Percentiles rank a stretch among this genome's conserved stretches.
phyloP scores from a whole-genome alignment of 1,140 invertebrate species.

The Hypsibius dujardini region DNA sequence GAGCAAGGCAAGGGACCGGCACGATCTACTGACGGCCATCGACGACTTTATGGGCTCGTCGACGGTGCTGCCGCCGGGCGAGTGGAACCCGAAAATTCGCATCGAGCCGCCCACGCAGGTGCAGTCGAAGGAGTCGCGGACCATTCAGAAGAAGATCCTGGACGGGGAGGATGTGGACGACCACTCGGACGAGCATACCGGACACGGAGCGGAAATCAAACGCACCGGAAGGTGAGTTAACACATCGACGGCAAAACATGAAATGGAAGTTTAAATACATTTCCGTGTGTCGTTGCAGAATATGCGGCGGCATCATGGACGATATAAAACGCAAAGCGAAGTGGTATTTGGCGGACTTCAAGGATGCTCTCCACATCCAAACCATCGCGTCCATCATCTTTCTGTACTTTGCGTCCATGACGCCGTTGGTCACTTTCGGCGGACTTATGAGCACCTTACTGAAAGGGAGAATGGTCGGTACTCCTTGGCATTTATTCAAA shows the following conservation, averaged over 20 bases:
- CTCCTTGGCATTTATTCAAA: not conserved
- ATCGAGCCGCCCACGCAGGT: slow-evolving; percentile 30
- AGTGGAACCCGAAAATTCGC: slow-evolving; percentile 32
- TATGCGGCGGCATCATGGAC: slow-evolving; percentile 32
- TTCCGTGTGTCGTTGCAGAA: slow-evolving; percentile 16
- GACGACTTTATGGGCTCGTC: slow-evolving; percentile 33
- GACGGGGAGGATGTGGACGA: slow-evolving; percentile 21
- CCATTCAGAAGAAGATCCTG: slow-evolving; percentile 12
- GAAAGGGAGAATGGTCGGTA: slow-evolving; percentile 29
- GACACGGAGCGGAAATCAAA: not conserved
- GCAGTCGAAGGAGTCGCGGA: slow-evolving; percentile 24
- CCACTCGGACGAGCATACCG: slow-evolving; percentile 16
- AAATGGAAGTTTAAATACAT: slow-evolving; percentile 22
- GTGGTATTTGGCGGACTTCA: slow-evolving; percentile 32
- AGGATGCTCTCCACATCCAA: slow-evolving; percentile 32
- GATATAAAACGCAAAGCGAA: slow-evolving; percentile 31
- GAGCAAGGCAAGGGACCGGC: slow-evolving; percentile 27
- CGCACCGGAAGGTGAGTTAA: slow-evolving; percentile 3
- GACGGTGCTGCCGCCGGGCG: slow-evolving; percentile 34
- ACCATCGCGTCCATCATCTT: slow-evolving; percentile 34
- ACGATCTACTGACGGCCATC: slow-evolving; percentile 31
- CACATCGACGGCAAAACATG: slow-evolving; percentile 21
- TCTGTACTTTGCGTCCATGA: slow-evolving; percentile 35
- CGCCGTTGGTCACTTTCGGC: slow-evolving; percentile 36
- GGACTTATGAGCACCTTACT: slow-evolving; percentile 32